Evolutionary conservation across 1,140 invertebrate species (phyloP), one percentile per base, ranked within the genome.

Genomic region (Batillaria attramentaria): DNA sequence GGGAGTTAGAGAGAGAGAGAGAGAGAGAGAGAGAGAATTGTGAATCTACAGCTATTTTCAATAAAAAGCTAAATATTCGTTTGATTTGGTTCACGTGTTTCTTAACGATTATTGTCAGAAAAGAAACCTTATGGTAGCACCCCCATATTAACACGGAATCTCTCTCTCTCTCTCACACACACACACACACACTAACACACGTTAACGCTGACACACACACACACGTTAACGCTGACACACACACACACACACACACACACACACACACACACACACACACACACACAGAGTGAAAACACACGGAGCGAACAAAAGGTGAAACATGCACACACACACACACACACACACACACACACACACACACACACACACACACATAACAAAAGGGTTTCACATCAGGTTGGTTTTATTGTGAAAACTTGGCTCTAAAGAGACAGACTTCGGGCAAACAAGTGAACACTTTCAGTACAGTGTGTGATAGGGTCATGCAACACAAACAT

Each of bases 181-280:
- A 60, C 69, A 74, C 6, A 74, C 50, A 73, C 50, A 73, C 31
- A 79, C 35, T 73, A 3, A 31, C 50, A 73, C n/a, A 43, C 10
- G 28, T 28, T 65, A 31, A 73, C 16, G 65, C 54, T 60, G 41
- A 43, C 39, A 79, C 60, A 74, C 28, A 74, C 39, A 74, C 60
- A 66, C 41, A 79, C 39, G 66, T 37, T 65, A 24, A 65, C 41
- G 66, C 39, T 41, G 39, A 79, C 57, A 50, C 35, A 73, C 37
- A 79, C 20, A 79, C 28, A 46, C 43, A 74, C 66, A 78, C 33
- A 72, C 10, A 72, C 41, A 72, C 43, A 73, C 43, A 72, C 24
- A 73, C 24, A 79, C 35, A 62, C 28, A 73, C 37, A 73, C n/a
- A 46, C n/a, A 73, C 28, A 54, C 20, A 46, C n/a, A 50, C 28